phyloP scores from a whole-genome alignment of 2,888 invertebrate genomes.

The Stenichneumon culpator region DNA sequence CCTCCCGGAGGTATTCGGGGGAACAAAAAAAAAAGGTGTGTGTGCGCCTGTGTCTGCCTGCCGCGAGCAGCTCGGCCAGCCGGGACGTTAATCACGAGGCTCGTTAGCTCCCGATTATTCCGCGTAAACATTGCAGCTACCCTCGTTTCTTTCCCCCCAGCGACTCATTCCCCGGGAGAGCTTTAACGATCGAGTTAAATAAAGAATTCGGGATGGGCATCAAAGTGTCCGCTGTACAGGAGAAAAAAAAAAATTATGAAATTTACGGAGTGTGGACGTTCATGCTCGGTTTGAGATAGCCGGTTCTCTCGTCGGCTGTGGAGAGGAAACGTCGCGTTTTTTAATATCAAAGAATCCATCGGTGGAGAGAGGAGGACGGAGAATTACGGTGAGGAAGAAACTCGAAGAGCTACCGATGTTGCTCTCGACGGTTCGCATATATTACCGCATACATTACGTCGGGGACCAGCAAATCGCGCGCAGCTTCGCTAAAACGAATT shows the following conservation, averaged over 20 bases:
- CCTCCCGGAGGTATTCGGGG: constrained; percentile 35
- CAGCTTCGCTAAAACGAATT: constrained; percentile 67
- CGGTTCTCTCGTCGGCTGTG: background rate
- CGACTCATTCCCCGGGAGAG: constrained; percentile 20
- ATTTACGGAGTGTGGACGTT: background rate
- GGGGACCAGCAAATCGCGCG: constrained; percentile 56
- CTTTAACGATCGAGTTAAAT: constrained; percentile 47
- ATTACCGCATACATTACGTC: constrained; percentile 36
- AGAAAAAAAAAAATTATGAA: constrained; percentile 1
- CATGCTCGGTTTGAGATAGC: background rate
- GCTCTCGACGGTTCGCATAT: constrained; percentile 52
- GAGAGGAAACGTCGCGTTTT: background rate
- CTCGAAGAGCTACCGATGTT: constrained; percentile 34
- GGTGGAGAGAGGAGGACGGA: background rate
- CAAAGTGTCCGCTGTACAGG: background rate
- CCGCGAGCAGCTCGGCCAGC: constrained; percentile 28
- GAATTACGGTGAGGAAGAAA: constrained; percentile 14
- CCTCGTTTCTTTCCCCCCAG: constrained; percentile 19
- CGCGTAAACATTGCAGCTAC: constrained; percentile 70
- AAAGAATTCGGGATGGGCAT: constrained; percentile 23
- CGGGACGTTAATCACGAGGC: constrained; percentile 77
- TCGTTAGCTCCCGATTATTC: constrained; percentile 79
- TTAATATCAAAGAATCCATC: background rate
- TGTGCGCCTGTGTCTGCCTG: background rate
- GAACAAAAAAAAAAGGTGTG: constrained; percentile 18